Evolutionary conservation across 2,113 vertebrate genomes (phyloP).

Genomic region (Ellobius talpinus): DNA sequence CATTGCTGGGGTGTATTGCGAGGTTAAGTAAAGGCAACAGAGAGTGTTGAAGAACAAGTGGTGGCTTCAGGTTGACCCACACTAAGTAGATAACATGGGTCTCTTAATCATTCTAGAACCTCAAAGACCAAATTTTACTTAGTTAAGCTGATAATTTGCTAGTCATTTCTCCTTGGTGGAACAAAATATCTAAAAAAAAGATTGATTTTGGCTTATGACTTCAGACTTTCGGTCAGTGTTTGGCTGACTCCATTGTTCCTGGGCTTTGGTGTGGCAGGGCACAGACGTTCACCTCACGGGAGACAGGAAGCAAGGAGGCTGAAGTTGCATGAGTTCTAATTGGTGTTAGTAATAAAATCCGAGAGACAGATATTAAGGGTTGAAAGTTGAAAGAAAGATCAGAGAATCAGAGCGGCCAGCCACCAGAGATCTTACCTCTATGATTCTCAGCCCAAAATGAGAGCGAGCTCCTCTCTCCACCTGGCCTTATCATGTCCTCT

Average conservation of each 20-base stretch:
- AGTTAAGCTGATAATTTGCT: neutral
- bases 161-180: neutral
- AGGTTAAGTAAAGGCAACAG: neutral
- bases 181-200: neutral
- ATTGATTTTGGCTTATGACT: neutral
- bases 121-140: neutral
- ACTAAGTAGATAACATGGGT: neutral
- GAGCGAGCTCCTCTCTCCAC: no score
- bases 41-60: conserved; percentile 2
- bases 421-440: no score
- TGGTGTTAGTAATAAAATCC: no score
- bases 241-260: neutral
- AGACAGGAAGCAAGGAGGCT: neutral
- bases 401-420: no score
- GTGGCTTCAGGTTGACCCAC: neutral
- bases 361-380: no score
- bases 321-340: no score
- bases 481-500: no score
- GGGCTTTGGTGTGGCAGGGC: neutral
- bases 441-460: no score
- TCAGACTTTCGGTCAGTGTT: neutral
- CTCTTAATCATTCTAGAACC: neutral
- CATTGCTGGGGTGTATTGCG: neutral
- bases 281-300: neutral
- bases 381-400: no score